Conservation (phyloP, 2,797 vertebrate genomes). For the Neosalanx taihuensis region DNA sequence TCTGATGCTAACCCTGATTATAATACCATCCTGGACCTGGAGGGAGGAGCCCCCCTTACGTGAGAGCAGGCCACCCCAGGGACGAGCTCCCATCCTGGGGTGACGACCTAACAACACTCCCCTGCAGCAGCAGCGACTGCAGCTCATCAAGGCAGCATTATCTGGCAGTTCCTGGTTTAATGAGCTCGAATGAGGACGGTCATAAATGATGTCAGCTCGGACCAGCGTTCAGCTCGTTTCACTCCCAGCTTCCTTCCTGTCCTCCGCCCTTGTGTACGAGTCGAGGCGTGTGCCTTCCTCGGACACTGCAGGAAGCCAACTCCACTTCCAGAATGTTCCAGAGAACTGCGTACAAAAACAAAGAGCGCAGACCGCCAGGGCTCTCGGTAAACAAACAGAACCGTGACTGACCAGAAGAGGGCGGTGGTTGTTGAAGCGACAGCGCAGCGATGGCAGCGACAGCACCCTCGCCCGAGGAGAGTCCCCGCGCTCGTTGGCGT, state of each 20-base stretch:
- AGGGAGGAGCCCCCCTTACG: constrained; percentile 22
- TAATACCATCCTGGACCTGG: constrained; percentile 8
- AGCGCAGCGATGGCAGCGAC: background rate
- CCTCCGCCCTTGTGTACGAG: too few species aligned
- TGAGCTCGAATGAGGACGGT: too few species aligned
- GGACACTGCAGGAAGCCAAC: background rate
- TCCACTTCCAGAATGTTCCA: background rate
- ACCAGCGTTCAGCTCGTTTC: too few species aligned
- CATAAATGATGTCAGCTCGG: background rate
- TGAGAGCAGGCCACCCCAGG: constrained; percentile 22
- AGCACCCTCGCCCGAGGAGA: background rate
- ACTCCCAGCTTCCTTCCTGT: too few species aligned
- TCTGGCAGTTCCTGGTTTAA: constrained; percentile 1
- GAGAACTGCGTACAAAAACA: background rate
- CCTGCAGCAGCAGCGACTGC: background rate
- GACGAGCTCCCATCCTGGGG: constrained; percentile 8
- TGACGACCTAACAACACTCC: background rate
- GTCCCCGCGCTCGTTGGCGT: background rate
- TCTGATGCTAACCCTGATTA: constrained; percentile 25
- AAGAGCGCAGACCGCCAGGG: background rate
- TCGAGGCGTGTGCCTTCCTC: background rate
- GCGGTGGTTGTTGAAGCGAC: background rate
- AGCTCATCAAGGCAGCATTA: constrained; percentile 1
- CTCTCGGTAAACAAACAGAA: background rate
- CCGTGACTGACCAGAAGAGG: background rate